Base-by-base conservation (phyloP, 2,113 vertebrate species). In the pig (Sus scrofa) region DNA sequence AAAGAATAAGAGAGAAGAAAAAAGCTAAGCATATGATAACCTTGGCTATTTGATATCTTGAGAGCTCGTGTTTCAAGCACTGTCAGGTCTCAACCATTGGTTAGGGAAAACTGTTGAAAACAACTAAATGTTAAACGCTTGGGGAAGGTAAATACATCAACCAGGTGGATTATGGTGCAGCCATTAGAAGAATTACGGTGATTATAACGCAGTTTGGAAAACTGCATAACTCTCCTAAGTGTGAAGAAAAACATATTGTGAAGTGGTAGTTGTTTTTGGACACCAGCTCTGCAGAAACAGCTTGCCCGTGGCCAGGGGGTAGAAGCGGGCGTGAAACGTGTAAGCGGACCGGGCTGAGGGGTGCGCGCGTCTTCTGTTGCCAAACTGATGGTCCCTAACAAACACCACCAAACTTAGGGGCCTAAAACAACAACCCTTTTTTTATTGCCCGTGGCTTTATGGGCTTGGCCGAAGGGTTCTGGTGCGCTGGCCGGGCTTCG, bases 281-380 rank as follows among this genome's bases (percentile, higher is more conserved):
- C 24, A n/a, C 32, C 6, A n/a, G 1, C 52, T 68, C 6, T 54
- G 34, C 60, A 50, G 2, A 68, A 85, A 19, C 15, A 50, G 39
- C 18, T 77, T 26, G 18, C 32, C 0, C 1, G 0, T 5, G 19
- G 79, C 39, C 63, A 15, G 87, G 32, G 70, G 11, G 30, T 4
- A 37, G 71, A 60, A 24, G 18, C n/a, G 30, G 27, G 10, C 0
- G 19, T 0, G 70, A 37, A 30, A 32, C 54, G 10, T 4, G 52
- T 6, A 10, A 37, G 18, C 15, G 15, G 37, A 12, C 70, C 14
- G 0, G 15, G 52, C 12, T 10, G 4, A 30, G 4, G 34, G 0
- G 24, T 2, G 13, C 3, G 0, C 30, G 18, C 0, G 27, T 58
- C 3, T 1, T 7, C 30, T 14, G 2, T 13, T 16, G 56, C 50